These are phyloP conservation scores for Dunckerocampus dactyliophorus DNA, from an alignment of 2,113 vertebrate genomes.

Conservation along the genomic window DNA sequence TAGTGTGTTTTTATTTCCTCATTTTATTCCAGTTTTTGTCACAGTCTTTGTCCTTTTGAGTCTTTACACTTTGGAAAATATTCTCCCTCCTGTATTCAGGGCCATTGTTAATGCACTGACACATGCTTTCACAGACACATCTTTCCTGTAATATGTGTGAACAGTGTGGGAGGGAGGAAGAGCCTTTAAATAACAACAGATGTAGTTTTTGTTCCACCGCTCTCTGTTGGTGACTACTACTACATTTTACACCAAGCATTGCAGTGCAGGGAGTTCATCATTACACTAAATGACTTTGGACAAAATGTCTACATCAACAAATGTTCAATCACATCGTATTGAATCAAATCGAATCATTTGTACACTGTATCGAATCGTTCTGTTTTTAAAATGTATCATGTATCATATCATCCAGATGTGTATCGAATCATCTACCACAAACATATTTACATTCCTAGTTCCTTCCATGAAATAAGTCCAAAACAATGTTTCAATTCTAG, in stretches of 20 bases:
- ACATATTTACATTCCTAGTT: too few species aligned
- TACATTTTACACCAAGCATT: neutral
- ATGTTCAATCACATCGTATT: too few species aligned
- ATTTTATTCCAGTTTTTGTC: constrained; percentile 13
- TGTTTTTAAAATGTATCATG: too few species aligned
- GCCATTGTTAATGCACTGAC: neutral
- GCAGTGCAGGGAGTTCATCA: neutral
- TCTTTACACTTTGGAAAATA: neutral
- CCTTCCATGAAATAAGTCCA: too few species aligned
- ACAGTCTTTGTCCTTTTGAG: constrained; percentile 12
- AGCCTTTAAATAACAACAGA: constrained; percentile 19
- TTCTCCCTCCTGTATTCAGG: constrained; percentile 4
- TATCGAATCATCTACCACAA: too few species aligned
- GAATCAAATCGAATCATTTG: too few species aligned
- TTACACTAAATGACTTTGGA: neutral
- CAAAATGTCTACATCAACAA: neutral
- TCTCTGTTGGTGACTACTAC: neutral
- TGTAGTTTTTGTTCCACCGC: constrained; percentile 1
- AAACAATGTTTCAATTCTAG: neutral
- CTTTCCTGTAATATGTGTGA: neutral
- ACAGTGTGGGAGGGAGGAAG: neutral
- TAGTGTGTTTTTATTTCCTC: neutral
- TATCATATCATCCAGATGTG: too few species aligned
- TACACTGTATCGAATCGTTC: too few species aligned
- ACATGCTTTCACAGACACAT: neutral